Evolutionary conservation across 2,888 invertebrate species (phyloP), one percentile per base, ranked within the genome.

Genomic region (Drosophila eohydei): DNA sequence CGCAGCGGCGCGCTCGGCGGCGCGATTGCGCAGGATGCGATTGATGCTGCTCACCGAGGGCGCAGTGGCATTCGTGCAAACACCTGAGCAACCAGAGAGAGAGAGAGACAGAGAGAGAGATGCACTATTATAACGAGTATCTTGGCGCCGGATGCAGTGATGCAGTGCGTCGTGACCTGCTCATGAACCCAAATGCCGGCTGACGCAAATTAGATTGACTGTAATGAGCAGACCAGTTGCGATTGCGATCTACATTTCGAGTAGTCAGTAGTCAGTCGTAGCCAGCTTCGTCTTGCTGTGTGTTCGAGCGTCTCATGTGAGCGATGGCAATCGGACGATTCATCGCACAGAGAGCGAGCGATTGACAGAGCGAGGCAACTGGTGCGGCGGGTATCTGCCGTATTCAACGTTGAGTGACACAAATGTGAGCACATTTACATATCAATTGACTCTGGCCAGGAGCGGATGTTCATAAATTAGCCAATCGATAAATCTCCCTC

Each of bases 1-100:
- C 0, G 98, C 98, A 0, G 98, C 98, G 0, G 98, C 98, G 7
- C 98, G 94, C 92, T 99, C 99, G 0, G 99, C 98, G 0, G 99
- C 99, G 12, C 99, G 95, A 92, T 99, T 99, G 75, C 99, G 94
- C 61, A 99, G 94, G 91, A 99, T 99, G 86, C 99, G 95, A 93
- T 98, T 99, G 93, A 99, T 99, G 80, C 98, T 98, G 89, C 98
- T 98, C 4, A 99, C 98, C 57, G 98, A 98, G 0, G 99, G 99
- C 0, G 99, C 98, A 26, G 98, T 98, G 57, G 96, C 97, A 92
- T 98, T 98, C 44, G 97, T 97, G 93, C 99, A 99, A 8, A 99
- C 97, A 81, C 97, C 98, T 98, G 94, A 8, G 5, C 11, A 32
- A 16, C n/a, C 21, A 21, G 21, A 21, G 21, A 21, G 21, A 21